Evolutionary conservation across 2,113 vertebrate genomes (phyloP).

Genomic region (Tiliqua scincoides): DNA sequence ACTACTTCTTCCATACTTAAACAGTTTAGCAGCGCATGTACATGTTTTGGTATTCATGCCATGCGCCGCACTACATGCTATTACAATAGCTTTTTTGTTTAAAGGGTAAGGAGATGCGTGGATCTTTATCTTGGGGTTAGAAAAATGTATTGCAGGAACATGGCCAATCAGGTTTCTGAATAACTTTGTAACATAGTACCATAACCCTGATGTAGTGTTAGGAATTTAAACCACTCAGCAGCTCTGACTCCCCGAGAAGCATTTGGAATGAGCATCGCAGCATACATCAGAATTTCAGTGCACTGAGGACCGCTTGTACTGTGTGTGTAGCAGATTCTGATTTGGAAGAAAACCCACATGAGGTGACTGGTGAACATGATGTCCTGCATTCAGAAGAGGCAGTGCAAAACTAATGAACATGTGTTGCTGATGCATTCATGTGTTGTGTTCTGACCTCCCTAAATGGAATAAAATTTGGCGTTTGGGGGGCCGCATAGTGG

Average conservation of each 20-base stretch:
- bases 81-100: constrained; percentile 85
- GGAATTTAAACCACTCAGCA: constrained; percentile 69
- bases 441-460: no score
- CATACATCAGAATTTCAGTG: constrained; percentile 33
- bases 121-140: constrained; percentile 86
- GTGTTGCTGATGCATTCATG: no score
- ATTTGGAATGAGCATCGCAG: constrained; percentile 39
- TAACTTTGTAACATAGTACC: constrained; percentile 80
- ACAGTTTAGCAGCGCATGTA: constrained; percentile 78
- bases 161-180: constrained; percentile 79
- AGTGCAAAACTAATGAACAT: no score
- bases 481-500: no score
- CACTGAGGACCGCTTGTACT: background rate
- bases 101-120: constrained; percentile 82
- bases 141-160: constrained; percentile 83
- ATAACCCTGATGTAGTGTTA: constrained; percentile 67
- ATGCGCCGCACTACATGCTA: constrained; percentile 77
- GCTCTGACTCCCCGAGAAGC: constrained; percentile 15
- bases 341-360: background rate
- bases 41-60: constrained; percentile 83
- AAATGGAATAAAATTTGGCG: no score
- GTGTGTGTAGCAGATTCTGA: background rate
- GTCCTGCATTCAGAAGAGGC: no score
- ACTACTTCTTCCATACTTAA: constrained; percentile 86
- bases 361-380: background rate